These are phyloP conservation scores for Neolamprologus kungweensis DNA, from an alignment of 2,113 vertebrate species.

Conservation along the genomic window DNA sequence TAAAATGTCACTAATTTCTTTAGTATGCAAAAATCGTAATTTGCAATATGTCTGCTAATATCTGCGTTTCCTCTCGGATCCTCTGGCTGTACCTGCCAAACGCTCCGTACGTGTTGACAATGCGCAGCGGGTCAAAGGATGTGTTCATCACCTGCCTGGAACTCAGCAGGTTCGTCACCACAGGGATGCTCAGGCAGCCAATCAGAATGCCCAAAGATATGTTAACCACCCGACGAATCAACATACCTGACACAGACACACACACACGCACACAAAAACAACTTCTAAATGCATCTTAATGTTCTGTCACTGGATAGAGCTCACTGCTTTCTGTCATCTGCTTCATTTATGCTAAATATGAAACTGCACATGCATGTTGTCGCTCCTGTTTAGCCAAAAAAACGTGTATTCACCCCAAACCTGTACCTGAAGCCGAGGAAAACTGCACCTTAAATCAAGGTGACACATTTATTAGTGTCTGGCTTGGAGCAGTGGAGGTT, in stretches of 20 bases:
- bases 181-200: conserved; percentile 83
- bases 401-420: neutral
- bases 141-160: conserved; percentile 91
- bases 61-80: rapidly evolving
- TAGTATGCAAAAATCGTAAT: neutral
- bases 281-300: neutral
- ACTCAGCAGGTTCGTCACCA: conserved; percentile 85
- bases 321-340: neutral
- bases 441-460: neutral
- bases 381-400: neutral
- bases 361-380: neutral
- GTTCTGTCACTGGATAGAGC: neutral
- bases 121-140: conserved; percentile 85
- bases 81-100: conserved; percentile 82
- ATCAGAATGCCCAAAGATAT: conserved; percentile 79
- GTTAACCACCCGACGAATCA: conserved; percentile 73
- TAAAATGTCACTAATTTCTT: rapidly evolving
- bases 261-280: neutral
- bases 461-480: neutral
- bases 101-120: conserved; percentile 96
- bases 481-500: neutral
- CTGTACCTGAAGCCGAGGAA: neutral
- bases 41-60: neutral
- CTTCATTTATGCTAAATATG: neutral
- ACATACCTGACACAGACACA: conserved; percentile 49